Evolutionary conservation across 30 jellyfish, hydroid and myxozoan genomes (phyloP).

Genomic region (Hydractinia symbiolongicarpus): DNA sequence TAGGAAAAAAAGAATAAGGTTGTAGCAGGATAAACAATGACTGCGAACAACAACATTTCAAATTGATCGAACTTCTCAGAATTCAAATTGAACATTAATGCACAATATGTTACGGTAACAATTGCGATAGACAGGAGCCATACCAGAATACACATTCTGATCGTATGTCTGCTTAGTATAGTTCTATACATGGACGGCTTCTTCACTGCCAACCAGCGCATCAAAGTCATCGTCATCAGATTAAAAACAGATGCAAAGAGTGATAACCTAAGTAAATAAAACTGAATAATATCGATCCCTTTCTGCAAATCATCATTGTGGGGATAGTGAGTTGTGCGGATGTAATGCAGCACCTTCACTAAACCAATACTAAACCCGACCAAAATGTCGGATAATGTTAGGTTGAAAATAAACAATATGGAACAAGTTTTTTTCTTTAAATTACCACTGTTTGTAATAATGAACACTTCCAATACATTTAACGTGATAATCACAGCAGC

Average conservation of each 20-base stretch:
- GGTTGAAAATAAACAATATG: neutral
- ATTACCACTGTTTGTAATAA: neutral
- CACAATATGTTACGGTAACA: neutral
- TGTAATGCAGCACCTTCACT: neutral
- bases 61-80: neutral
- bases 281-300: neutral
- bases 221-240: neutral
- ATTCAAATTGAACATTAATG: neutral
- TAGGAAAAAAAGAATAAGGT: neutral
- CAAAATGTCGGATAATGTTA: neutral
- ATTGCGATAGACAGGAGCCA: neutral
- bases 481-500: neutral
- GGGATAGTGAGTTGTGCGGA: neutral
- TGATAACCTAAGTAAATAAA: conserved; percentile 2
- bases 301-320: neutral
- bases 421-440: neutral
- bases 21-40: conserved; percentile 7
- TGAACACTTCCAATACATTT: neutral
- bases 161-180: neutral
- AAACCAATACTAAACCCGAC: conserved; percentile 6
- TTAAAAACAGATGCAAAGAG: conserved; percentile 5
- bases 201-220: neutral
- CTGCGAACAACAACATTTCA: conserved; percentile 1
- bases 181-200: neutral
- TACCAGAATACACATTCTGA: neutral